Percentiles rank a stretch among this genome's conserved stretches.
Conservation (phyloP, 1,140 invertebrate species). For the Drosophila nannoptera region DNA sequence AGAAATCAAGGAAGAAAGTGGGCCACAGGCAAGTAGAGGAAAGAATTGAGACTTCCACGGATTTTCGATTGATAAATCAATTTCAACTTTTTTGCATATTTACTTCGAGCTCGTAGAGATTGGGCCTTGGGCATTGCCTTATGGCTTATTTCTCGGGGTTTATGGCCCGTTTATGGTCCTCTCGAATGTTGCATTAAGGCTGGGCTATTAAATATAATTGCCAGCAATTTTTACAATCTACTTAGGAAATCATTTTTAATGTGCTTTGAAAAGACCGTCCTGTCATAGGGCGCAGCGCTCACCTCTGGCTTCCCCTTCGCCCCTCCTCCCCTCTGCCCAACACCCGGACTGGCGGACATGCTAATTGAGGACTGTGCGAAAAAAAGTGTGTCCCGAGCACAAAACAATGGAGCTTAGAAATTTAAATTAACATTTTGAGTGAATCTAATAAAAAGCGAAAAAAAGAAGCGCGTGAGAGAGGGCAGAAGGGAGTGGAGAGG, state of each 20-base stretch:
- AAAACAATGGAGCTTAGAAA: slow-evolving; percentile 68
- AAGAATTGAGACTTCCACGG: neutral
- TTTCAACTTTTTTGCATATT: slow-evolving; percentile 49
- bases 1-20: neutral
- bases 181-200: slow-evolving; percentile 48
- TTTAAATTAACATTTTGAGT: slow-evolving; percentile 74
- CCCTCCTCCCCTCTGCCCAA: neutral
- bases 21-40: too few species aligned
- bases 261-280: slow-evolving; percentile 25
- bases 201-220: slow-evolving; percentile 73
- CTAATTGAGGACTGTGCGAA: slow-evolving; percentile 55
- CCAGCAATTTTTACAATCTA: slow-evolving; percentile 71
- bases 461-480: neutral
- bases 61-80: neutral
- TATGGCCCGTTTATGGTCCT: slow-evolving; percentile 50
- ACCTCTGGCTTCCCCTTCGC: neutral
- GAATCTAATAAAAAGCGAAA: slow-evolving; percentile 58
- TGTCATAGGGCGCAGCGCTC: too few species aligned
- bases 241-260: slow-evolving; percentile 75
- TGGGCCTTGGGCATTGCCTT: slow-evolving; percentile 8
- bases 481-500: neutral
- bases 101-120: slow-evolving; percentile 34
- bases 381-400: slow-evolving; percentile 15
- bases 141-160: slow-evolving; percentile 21
- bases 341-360: slow-evolving; percentile 34